A percentile compares a stretch with the other conserved stretches of the same genome.
Conservation (phyloP, 2,797 vertebrate genomes). For the Amphiprion clarkii region DNA sequence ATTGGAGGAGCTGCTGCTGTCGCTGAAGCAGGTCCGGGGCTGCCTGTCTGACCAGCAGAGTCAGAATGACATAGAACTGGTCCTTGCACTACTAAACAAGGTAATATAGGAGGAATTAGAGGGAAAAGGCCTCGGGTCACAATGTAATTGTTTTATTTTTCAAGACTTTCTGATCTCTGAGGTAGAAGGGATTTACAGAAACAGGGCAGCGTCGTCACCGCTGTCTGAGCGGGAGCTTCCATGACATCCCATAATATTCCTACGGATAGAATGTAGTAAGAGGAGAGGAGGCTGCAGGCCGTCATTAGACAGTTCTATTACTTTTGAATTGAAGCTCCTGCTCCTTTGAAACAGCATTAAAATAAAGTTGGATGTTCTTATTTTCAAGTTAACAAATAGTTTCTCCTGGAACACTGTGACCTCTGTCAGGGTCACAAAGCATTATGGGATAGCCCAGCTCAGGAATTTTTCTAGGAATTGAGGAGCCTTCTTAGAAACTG, state of each 20-base stretch:
- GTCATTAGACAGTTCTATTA: neutral
- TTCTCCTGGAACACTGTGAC: neutral
- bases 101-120: slow-evolving; percentile 58
- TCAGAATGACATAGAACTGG: slow-evolving; percentile 93
- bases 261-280: neutral
- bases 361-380: neutral
- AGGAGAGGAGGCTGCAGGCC: neutral
- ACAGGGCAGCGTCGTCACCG: neutral
- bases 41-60: slow-evolving; percentile 94
- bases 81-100: slow-evolving; percentile 95
- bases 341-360: slow-evolving; percentile 1
- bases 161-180: neutral
- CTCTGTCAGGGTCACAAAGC: neutral
- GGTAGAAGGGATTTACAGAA: slow-evolving; percentile 15
- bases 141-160: slow-evolving; percentile 19
- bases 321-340: neutral
- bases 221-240: slow-evolving; percentile 20
- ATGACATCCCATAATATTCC: neutral
- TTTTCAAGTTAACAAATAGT: slow-evolving; percentile 7
- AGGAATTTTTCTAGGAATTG: too few species aligned
- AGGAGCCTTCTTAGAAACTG: too few species aligned
- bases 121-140: neutral
- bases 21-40: slow-evolving; percentile 95
- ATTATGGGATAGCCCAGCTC: too few species aligned
- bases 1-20: slow-evolving; percentile 94